Conservation (phyloP, 1,140 invertebrate species). For the Bathynomus jamesi region DNA sequence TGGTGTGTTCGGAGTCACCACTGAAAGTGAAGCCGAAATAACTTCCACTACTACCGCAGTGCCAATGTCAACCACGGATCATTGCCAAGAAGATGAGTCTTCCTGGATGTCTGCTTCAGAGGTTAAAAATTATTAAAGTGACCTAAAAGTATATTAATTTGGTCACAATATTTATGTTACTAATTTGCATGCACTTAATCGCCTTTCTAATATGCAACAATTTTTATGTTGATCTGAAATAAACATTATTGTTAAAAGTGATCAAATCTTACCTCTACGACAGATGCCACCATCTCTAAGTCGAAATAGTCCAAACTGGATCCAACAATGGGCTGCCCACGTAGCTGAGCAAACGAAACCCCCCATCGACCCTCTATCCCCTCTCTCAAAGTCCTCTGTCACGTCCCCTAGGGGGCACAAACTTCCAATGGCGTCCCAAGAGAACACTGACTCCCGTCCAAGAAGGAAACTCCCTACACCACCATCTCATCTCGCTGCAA, state of each 20-base stretch:
- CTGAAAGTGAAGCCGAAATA: conserved; percentile 32
- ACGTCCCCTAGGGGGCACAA: conserved; percentile 14
- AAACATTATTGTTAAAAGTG: not conserved
- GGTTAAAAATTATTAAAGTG: conserved; percentile 33
- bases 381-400: not conserved
- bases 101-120: conserved; percentile 10
- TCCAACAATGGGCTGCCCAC: conserved; percentile 52
- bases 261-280: not conserved
- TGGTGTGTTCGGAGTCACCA: conserved; percentile 54
- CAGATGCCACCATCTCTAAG: conserved; percentile 27
- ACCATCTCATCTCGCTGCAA: conserved; percentile 16
- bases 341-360: conserved; percentile 44
- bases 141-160: not conserved
- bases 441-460: conserved; percentile 41
- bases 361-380: not conserved
- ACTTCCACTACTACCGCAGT: conserved; percentile 7
- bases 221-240: too few relatives aligned
- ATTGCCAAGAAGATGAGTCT: not conserved
- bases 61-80: not conserved
- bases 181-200: too few relatives aligned
- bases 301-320: conserved; percentile 46
- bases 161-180: too few relatives aligned
- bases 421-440: conserved; percentile 23
- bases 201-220: too few relatives aligned
- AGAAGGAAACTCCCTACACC: conserved; percentile 42